Percentiles rank a stretch among this genome's conserved stretches.
Conservation (phyloP, 2,888 invertebrate species). For the Phalera bucephala region DNA sequence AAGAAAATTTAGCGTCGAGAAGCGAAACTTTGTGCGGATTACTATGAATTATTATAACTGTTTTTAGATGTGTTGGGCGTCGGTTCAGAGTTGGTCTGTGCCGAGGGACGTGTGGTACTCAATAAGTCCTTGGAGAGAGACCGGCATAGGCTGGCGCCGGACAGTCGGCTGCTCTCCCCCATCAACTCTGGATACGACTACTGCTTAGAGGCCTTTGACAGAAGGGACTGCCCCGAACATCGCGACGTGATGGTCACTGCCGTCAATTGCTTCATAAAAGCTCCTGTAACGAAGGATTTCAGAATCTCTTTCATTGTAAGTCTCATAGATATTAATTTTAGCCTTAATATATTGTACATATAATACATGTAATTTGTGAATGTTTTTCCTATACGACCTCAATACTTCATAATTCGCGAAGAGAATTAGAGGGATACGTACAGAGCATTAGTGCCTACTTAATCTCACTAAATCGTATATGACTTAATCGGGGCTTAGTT, state of each 20-base stretch:
- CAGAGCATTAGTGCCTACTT: no score
- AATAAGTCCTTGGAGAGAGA: conserved; percentile 46
- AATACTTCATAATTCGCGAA: no score
- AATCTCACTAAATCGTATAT: no score
- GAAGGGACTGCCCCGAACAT: conserved; percentile 43
- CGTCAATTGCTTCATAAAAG: conserved; percentile 58
- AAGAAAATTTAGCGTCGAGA: no score
- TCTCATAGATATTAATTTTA: conserved; percentile 10
- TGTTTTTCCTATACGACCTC: no score
- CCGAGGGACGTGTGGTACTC: conserved; percentile 48
- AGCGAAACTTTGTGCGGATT: no score
- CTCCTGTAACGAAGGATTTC: conserved; percentile 49
- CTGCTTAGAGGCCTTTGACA: conserved; percentile 71
- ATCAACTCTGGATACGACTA: conserved; percentile 48
- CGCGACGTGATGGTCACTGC: conserved; percentile 46
- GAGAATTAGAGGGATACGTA: no score
- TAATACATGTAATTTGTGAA: no score
- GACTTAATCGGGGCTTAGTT: no score
- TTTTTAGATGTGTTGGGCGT: conserved; percentile 61
- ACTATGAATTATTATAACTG: conserved; percentile 3
- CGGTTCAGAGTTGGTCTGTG: conserved; percentile 48
- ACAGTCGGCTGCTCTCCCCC: conserved; percentile 44
- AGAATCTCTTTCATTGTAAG: conserved; percentile 66
- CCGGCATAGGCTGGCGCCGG: conserved; percentile 45
- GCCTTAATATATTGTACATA: no score